phyloP scores from a whole-genome alignment of 2,113 vertebrate genomes.

The Pyrgilauda ruficollis region DNA sequence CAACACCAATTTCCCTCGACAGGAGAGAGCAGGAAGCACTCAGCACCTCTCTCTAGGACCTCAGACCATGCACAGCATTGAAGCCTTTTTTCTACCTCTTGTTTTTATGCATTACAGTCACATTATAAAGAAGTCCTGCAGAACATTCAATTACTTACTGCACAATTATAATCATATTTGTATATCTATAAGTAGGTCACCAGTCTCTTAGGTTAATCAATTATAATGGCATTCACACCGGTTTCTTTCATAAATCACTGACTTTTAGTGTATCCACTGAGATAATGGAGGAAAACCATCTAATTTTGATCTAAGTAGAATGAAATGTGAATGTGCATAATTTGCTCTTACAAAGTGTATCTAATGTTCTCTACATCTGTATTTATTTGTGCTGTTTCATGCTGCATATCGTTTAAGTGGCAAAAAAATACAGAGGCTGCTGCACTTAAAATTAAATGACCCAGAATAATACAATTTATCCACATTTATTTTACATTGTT shows the following conservation, averaged over 20 bases:
- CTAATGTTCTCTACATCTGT: slow-evolving; percentile 49
- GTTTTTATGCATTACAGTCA: slow-evolving; percentile 21
- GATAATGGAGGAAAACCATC: slow-evolving; percentile 64
- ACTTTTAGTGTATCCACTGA: slow-evolving; percentile 56
- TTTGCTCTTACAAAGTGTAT: slow-evolving; percentile 42
- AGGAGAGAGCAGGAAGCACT: neutral
- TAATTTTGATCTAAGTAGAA: slow-evolving; percentile 62
- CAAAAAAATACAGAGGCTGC: slow-evolving; percentile 22
- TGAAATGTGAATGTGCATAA: slow-evolving; percentile 53
- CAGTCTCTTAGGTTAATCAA: slow-evolving; percentile 64
- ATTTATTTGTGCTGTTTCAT: slow-evolving; percentile 49
- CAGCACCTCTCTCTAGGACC: neutral
- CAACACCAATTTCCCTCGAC: neutral
- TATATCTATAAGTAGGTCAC: slow-evolving; percentile 53
- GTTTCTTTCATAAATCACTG: slow-evolving; percentile 70
- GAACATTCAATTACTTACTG: slow-evolving; percentile 62
- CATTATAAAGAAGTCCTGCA: slow-evolving; percentile 47
- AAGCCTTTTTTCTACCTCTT: neutral
- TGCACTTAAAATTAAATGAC: slow-evolving; percentile 61
- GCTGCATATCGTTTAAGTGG: slow-evolving; percentile 46
- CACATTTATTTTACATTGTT: slow-evolving; percentile 29
- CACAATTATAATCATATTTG: slow-evolving; percentile 66
- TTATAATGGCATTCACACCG: slow-evolving; percentile 45
- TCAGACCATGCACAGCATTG: neutral
- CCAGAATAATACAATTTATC: slow-evolving; percentile 37